These are phyloP conservation scores for Macrosiphum euphorbiae DNA, from an alignment of 2,888 invertebrate genomes.

Conservation along the genomic window DNA sequence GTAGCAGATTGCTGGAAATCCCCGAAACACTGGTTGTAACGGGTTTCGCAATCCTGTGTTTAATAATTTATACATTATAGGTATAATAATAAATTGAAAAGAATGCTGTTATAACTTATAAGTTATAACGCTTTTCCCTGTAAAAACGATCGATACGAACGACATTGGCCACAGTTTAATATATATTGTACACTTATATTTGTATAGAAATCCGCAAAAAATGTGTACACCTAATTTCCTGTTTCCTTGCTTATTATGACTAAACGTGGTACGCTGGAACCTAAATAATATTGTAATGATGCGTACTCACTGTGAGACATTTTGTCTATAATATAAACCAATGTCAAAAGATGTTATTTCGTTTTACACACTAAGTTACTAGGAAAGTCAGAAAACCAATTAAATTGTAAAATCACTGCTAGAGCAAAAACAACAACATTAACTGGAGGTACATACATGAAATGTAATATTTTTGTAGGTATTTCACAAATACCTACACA, in stretches of 20 bases:
- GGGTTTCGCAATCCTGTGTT: background rate
- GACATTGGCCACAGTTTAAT: background rate
- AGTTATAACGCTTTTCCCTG: background rate
- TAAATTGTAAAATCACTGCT: background rate
- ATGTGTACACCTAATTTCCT: background rate
- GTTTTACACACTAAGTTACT: background rate
- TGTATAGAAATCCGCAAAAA: background rate
- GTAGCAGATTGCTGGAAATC: conserved; percentile 12
- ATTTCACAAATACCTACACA: background rate
- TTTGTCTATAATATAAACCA: background rate
- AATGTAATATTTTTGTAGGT: background rate
- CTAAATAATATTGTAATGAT: background rate
- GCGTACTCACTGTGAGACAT: conserved; percentile 23
- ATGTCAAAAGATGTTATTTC: background rate
- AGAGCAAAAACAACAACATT: background rate
- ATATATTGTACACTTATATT: background rate
- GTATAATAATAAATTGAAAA: background rate
- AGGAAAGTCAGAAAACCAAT: background rate
- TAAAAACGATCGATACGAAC: background rate
- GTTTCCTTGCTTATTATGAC: background rate
- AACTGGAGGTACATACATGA: background rate
- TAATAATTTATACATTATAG: background rate
- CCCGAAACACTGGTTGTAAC: background rate
- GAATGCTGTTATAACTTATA: background rate
- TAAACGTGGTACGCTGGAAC: background rate